Evolutionary conservation across 2,797 vertebrate species (phyloP).

Genomic region (Trematomus bernacchii): DNA sequence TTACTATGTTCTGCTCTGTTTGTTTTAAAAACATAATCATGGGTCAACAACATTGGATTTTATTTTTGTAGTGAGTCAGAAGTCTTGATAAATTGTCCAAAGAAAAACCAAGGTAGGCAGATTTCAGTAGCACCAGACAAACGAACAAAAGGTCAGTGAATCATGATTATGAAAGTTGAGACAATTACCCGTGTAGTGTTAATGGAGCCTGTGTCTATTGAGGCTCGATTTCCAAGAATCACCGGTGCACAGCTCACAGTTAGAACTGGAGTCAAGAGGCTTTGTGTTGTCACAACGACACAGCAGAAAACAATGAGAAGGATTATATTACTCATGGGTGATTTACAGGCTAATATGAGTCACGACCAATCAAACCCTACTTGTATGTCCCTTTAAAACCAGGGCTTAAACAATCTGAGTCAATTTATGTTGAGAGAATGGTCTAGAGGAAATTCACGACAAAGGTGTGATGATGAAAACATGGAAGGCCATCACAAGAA

Average conservation of each 20-base stretch:
- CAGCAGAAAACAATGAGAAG: conserved; percentile 10
- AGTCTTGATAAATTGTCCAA: background rate
- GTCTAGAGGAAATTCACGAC: background rate
- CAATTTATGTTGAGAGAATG: conserved; percentile 1
- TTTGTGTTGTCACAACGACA: conserved; percentile 6
- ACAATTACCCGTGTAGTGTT: background rate
- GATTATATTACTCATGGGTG: conserved; percentile 12
- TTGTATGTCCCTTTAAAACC: conserved; percentile 21
- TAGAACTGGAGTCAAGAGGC: conserved; percentile 22
- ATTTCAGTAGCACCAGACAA: background rate
- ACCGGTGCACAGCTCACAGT: background rate
- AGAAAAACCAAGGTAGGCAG: background rate
- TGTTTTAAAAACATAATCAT: background rate
- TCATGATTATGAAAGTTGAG: conserved; percentile 14
- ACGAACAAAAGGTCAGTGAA: background rate
- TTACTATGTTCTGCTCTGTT: background rate
- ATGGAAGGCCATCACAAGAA: background rate
- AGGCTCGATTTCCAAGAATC: conserved; percentile 9
- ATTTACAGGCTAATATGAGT: conserved; percentile 21
- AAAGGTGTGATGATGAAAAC: background rate
- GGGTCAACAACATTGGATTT: background rate
- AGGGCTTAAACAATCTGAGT: background rate
- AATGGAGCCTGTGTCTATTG: conserved; percentile 7
- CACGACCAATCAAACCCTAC: conserved; percentile 36
- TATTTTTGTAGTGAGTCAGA: too few relatives aligned